Evolutionary conservation across 2,113 vertebrate species (phyloP).

Genomic region (Nothoprocta pentlandii): DNA sequence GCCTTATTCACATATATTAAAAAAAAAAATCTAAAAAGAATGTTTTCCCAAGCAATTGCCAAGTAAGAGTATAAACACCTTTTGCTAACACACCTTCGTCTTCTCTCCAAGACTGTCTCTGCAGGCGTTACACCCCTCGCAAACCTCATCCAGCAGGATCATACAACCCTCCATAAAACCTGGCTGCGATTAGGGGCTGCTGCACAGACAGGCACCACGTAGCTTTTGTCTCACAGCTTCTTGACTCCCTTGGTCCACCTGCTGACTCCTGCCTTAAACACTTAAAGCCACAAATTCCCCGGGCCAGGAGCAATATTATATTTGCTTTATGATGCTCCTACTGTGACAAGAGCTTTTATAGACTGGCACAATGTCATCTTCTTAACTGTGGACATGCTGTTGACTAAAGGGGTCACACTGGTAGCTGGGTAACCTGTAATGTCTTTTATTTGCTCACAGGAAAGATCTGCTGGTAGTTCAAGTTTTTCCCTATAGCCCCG

Average conservation of each 20-base stretch:
- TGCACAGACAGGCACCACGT: not conserved
- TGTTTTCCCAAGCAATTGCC: constrained; percentile 42
- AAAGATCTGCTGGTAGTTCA: not conserved
- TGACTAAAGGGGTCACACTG: not conserved
- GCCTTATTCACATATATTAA: constrained; percentile 3
- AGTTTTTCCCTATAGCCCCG: not conserved
- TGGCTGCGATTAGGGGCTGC: not conserved
- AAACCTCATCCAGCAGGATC: not conserved
- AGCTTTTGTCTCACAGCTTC: not conserved
- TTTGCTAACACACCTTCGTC: not conserved
- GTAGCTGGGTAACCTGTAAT: not conserved
- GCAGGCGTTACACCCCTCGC: not conserved
- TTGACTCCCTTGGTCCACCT: not conserved
- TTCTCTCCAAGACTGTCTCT: not conserved
- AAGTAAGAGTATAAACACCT: constrained; percentile 51
- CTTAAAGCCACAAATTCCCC: not conserved
- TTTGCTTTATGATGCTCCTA: not conserved
- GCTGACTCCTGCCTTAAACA: not conserved
- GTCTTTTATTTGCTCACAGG: constrained; percentile 19
- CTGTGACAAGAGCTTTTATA: not conserved
- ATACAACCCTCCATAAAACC: not conserved
- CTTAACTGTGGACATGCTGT: not conserved
- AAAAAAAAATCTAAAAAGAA: not conserved
- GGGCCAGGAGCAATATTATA: not conserved
- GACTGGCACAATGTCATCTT: not conserved